Percentiles rank a stretch among this genome's conserved stretches.
Conservation (phyloP, 1,140 invertebrate genomes). For the Trichonephila inaurata region DNA sequence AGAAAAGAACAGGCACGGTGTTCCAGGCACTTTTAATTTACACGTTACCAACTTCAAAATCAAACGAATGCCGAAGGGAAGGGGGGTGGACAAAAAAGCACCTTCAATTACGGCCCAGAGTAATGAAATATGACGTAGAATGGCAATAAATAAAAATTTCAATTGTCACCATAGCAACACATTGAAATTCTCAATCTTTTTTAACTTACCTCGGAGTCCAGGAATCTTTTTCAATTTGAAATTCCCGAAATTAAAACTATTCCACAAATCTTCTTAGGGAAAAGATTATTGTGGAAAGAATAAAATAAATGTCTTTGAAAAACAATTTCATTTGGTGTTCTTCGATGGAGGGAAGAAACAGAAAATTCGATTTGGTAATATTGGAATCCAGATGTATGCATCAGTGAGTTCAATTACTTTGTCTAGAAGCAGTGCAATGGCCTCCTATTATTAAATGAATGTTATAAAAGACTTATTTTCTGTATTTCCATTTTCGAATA, state of each 20-base stretch:
- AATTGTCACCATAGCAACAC: background rate
- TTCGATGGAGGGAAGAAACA: background rate
- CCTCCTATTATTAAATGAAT: background rate
- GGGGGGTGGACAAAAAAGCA: background rate
- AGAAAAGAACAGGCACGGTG: background rate
- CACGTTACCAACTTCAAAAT: background rate
- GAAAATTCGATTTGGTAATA: conserved; percentile 15
- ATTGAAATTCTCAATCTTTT: background rate
- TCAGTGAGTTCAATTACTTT: conserved; percentile 3
- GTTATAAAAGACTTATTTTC: background rate
- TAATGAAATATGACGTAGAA: background rate
- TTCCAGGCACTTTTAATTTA: background rate
- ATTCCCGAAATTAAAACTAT: conserved; percentile 13
- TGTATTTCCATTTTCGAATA: background rate
- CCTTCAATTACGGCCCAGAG: background rate
- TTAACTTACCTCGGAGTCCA: background rate
- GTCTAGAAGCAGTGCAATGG: background rate
- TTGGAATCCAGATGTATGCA: background rate
- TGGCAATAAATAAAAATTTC: background rate
- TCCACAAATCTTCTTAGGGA: conserved; percentile 15
- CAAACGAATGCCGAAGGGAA: background rate
- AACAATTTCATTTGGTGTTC: conserved; percentile 21
- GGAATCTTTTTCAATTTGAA: conserved; percentile 25
- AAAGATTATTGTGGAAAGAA: background rate
- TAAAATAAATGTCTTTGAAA: background rate